phyloP scores from a whole-genome alignment of 2,888 invertebrate species.

The Microdon myrmicae region DNA sequence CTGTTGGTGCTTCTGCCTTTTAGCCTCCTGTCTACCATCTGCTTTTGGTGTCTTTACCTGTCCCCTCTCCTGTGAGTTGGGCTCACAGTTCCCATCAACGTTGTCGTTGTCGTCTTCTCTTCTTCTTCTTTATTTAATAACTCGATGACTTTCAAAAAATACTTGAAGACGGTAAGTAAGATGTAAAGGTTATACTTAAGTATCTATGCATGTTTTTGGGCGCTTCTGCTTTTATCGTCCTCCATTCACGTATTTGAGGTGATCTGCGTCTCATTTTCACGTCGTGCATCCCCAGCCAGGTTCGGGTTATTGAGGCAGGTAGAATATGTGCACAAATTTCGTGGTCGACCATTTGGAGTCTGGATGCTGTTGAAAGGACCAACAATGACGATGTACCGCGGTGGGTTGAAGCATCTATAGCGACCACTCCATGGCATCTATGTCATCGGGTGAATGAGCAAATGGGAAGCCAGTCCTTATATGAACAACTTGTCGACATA shows the following conservation, averaged over 20 bases:
- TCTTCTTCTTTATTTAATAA: conserved; percentile 47
- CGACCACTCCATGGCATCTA: conserved; percentile 2
- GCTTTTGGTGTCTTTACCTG: no score
- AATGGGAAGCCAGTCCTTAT: conserved; percentile 41
- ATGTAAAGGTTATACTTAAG: conserved; percentile 51
- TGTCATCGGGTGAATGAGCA: conserved; percentile 36
- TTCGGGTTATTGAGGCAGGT: conserved; percentile 24
- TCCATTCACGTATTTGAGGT: conserved; percentile 24
- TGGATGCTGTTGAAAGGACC: conserved; percentile 32
- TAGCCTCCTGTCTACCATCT: no score
- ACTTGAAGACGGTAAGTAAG: conserved; percentile 50
- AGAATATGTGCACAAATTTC: conserved; percentile 13
- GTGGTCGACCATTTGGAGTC: conserved; percentile 25
- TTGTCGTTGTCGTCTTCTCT: no score
- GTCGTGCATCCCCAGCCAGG: conserved; percentile 41
- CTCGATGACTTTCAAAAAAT: conserved; percentile 53
- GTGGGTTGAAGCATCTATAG: conserved; percentile 16
- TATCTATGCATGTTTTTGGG: conserved; percentile 47
- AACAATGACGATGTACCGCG: conserved; percentile 41
- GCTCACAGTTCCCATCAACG: no score
- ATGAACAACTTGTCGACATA: conserved; percentile 44
- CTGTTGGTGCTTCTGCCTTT: conserved; percentile 44
- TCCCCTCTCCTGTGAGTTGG: no score
- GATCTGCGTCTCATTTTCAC: conserved; percentile 48
- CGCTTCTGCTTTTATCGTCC: conserved; percentile 51